Evolutionary conservation across 2,888 invertebrate genomes (phyloP).

Genomic region (Meteorus cinctellus): DNA sequence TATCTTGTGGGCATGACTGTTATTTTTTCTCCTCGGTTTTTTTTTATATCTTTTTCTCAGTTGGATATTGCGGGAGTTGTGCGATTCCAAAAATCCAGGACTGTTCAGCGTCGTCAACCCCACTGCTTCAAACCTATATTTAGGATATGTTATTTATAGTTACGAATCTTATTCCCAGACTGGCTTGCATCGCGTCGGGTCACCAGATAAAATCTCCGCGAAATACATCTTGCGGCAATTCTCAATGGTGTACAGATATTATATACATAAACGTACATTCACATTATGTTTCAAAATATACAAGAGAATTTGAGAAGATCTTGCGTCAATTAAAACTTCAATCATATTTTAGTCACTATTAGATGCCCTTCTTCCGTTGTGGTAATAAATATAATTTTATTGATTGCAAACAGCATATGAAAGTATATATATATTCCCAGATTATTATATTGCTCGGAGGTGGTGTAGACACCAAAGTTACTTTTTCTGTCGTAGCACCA

Average conservation of each 20-base stretch:
- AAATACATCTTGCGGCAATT: slow-evolving; percentile 19
- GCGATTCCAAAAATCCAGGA: slow-evolving; percentile 43
- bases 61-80: slow-evolving; percentile 33
- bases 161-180: slow-evolving; percentile 42
- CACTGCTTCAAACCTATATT: slow-evolving; percentile 41
- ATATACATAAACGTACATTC: background rate
- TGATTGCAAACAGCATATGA: no score
- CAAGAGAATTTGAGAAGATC: no score
- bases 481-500: no score
- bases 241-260: background rate
- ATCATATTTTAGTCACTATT: no score
- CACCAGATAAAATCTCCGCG: slow-evolving; percentile 33
- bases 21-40: background rate
- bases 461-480: no score
- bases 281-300: background rate
- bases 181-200: slow-evolving; percentile 40
- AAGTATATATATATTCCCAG: no score
- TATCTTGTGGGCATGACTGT: background rate
- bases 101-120: slow-evolving; percentile 41
- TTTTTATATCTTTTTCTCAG: background rate
- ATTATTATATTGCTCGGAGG: no score
- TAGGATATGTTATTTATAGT: slow-evolving; percentile 39
- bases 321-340: no score
- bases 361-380: no score
- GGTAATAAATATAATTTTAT: no score